These are phyloP conservation scores for Champsocephalus esox DNA, from an alignment of 2,797 vertebrate genomes.

Conservation along the genomic window DNA sequence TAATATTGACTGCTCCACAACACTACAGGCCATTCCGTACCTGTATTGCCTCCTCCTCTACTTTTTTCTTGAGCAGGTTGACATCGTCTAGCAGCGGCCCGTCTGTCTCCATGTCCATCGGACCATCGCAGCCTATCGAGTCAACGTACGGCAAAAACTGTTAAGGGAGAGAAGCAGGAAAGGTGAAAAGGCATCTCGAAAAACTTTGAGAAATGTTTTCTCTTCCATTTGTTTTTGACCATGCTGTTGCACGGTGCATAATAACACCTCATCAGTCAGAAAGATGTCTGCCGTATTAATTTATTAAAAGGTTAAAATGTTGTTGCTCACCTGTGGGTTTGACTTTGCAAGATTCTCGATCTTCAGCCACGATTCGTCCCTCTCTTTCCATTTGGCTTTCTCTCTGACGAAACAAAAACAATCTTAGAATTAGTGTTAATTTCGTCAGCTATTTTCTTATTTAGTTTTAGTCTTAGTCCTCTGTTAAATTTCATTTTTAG, in stretches of 20 bases:
- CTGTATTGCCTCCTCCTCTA: slow-evolving; percentile 92
- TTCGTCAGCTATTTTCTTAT: too few relatives aligned
- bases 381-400: slow-evolving; percentile 98
- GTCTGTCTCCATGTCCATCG: slow-evolving; percentile 96
- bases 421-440: background rate
- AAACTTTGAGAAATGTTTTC: background rate
- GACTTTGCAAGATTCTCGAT: slow-evolving; percentile 99
- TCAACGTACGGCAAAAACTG: slow-evolving; percentile 91
- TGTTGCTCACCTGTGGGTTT: slow-evolving; percentile 93
- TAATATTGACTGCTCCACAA: background rate
- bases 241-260: background rate
- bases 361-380: slow-evolving; percentile 99
- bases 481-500: too few relatives aligned
- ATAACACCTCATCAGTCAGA: background rate
- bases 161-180: slow-evolving; percentile 11
- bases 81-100: slow-evolving; percentile 92
- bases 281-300: background rate
- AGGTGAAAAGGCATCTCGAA: background rate
- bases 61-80: slow-evolving; percentile 90
- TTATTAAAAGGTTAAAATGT: background rate
- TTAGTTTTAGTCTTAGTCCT: too few relatives aligned
- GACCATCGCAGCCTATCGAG: slow-evolving; percentile 85
- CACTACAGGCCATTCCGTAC: slow-evolving; percentile 72
- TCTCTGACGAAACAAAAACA: slow-evolving; percentile 84
- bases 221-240: background rate